Base-by-base conservation (phyloP, 2,797 vertebrate species). In the Enoplosus armatus region DNA sequence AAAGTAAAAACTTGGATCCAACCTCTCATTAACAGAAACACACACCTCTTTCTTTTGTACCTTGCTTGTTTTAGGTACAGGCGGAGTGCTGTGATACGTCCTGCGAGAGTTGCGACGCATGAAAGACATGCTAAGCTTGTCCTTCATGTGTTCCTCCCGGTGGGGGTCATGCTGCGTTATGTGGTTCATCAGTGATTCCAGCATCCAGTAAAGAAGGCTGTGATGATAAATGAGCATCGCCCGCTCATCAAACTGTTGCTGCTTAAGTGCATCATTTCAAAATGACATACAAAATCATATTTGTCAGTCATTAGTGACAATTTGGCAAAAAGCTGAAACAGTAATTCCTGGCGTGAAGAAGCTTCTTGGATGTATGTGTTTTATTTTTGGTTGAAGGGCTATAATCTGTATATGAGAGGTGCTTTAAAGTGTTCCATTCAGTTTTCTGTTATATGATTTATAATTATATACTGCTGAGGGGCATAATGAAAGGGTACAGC, bases 41-140 rank as follows among this genome's bases (percentile, higher is more conserved):
- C 69, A 53, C 59, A 71, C 53, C 24, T 77, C 75, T 80, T 77
- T 24, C 39, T 67, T 77, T 51, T 80, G 26, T 77, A 53, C 66
- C 70, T 79, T 82, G 79, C 89, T 90, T 89, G 84, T 89, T 93
- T 91, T 75, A 87, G 87, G 85, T 87, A 68, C 77, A 81, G 83
- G 71, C 75, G 37, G 80, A 87, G 65, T 61, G 14, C 73, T 83
- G 86, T 90, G 88, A 92, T 83, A 51, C 70, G 76, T 81, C 90
- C 86, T 87, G 79, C 10, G 74, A 89, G 88, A 87, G 77, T 83
- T 87, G 55, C 59, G 56, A 61, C 50, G 72, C 90, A 91, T 94
- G 78, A 93, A 94, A 94, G 88, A 77, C 88, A 90, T 89, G 89
- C 84, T 91, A 92, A 93, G 87, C 87, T n/a, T 87, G 92, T 87